Percentiles rank a stretch among this genome's conserved stretches.
Evolutionary conservation across 2,113 vertebrate species (phyloP).

Genomic region (Perca fluviatilis): DNA sequence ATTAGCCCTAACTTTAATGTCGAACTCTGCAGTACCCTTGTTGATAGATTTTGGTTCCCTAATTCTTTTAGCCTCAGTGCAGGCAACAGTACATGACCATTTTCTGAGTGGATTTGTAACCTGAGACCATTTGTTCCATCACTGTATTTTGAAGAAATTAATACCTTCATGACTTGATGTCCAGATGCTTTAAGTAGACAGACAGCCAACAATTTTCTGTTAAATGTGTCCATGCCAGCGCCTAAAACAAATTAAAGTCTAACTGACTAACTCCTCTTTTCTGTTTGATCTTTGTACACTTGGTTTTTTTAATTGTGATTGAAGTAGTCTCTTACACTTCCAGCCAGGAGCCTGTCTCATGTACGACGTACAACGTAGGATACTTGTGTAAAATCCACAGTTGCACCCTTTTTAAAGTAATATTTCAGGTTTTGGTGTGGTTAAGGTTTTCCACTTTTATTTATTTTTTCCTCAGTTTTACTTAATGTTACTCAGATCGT

Average conservation of each 20-base stretch:
- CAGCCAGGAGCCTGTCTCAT: not conserved
- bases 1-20: not conserved
- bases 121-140: slow-evolving; percentile 1
- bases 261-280: slow-evolving; percentile 14
- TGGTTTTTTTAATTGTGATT: not conserved
- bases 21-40: not conserved
- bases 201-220: slow-evolving; percentile 35
- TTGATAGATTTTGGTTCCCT: not conserved
- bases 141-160: slow-evolving; percentile 5
- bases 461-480: too few relatives aligned
- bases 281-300: not conserved
- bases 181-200: slow-evolving; percentile 16
- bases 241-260: slow-evolving; percentile 61
- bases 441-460: not conserved
- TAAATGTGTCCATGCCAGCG: slow-evolving; percentile 55
- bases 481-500: not conserved
- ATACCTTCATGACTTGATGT: slow-evolving; percentile 35
- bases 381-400: not conserved
- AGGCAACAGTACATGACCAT: not conserved
- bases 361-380: not conserved
- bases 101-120: not conserved
- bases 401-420: not conserved
- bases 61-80: not conserved
- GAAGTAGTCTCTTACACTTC: not conserved
- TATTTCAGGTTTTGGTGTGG: not conserved